phyloP scores from a whole-genome alignment of 2,888 invertebrate genomes.

The Nemotelus nigrinus region DNA sequence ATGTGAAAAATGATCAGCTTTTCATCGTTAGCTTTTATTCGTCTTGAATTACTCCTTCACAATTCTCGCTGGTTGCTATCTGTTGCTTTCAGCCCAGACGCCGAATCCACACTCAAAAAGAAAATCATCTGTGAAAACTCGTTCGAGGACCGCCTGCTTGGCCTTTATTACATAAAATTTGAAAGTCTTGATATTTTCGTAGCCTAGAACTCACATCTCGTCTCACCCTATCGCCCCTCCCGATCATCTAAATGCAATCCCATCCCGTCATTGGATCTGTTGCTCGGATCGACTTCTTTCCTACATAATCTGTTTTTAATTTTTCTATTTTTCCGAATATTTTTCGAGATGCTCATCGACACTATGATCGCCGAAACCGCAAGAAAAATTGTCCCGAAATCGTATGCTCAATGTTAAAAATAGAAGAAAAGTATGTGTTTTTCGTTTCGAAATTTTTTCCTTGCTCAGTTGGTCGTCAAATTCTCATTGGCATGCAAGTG shows the following conservation, averaged over 20 bases:
- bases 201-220: conserved; percentile 2
- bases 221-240: neutral
- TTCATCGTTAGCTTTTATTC: neutral
- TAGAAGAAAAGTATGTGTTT: conserved; percentile 35
- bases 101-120: no score
- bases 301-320: conserved; percentile 11
- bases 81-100: no score
- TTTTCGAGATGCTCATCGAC: conserved; percentile 9
- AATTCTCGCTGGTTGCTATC: neutral
- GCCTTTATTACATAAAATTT: conserved; percentile 45
- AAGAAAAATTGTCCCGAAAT: conserved; percentile 42
- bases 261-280: no score
- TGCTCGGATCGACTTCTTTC: neutral
- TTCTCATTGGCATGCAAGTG: neutral
- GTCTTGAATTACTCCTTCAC: conserved; percentile 42
- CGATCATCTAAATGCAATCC: no score
- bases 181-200: conserved; percentile 29
- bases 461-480: neutral
- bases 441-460: neutral
- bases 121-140: neutral
- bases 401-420: conserved; percentile 42
- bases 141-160: conserved; percentile 17
- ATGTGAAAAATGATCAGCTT: conserved; percentile 23
- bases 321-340: conserved; percentile 18
- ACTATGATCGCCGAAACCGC: neutral